Evolutionary conservation across 2,888 invertebrate genomes (phyloP), one percentile per base, ranked within the genome.

Genomic region (Masnerella sp.): DNA sequence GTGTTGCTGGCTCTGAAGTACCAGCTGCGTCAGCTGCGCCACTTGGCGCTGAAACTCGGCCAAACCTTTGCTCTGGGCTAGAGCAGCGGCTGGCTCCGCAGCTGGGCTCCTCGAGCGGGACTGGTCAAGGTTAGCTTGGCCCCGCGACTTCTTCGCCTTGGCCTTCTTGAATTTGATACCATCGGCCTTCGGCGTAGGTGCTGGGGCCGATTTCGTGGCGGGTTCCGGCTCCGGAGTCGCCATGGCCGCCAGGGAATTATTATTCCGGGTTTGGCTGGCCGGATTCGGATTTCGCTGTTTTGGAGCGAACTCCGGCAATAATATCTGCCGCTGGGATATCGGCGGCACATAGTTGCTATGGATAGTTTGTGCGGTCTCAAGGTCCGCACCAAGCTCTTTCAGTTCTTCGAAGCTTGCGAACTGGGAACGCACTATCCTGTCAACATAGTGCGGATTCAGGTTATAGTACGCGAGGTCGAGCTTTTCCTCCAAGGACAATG

Each of bases 401-500:
- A 49, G 20, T 22, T 52, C 34, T 5, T 22, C 51, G 14, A 49
- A 32, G 2, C 28, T 18, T 1, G 49, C 11, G 34, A 52, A 52
- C 3, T 52, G 20, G 25, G 25, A 54, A 0, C 9, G 25, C 0
- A 3, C 0, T 8, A 52, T 52, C 2, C 12, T 25, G 15, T 38
- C 1, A 1, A 38, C 12, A 7, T 38, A 52, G 5, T 0, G 5
- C 1, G 52, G 52, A 15, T 38, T 14, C 15, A 52, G 4, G 17
- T 52, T 52, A 2, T 1, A 2, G 11, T 38, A 52, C 2, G 17
- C 40, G 9, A 38, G 22, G 5, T 54, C 54, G 11, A 54, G n/a
- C 8, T 54, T 2, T 9, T 54, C 40, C 17, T 40, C 28, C 18
- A 7, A n/a, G 1, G 8, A 3, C 54, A 40, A 25, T 0, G 54